Evolutionary conservation across 2,888 invertebrate genomes (phyloP), one percentile per base, ranked within the genome.

Genomic region (Teinopalpus imperialis): DNA sequence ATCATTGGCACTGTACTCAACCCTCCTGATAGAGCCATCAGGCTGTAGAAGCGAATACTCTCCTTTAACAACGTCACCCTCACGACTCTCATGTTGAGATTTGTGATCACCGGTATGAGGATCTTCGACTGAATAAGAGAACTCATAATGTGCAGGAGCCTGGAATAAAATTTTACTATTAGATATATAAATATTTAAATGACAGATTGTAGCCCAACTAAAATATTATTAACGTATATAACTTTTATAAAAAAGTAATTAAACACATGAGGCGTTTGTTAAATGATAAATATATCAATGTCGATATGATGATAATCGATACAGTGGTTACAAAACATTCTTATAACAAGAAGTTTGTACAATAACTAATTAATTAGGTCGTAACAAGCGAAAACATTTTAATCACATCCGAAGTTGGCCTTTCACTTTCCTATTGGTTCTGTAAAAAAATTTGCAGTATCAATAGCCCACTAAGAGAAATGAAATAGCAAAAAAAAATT

Each of bases 71-170:
- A 85, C 76, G 24, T 82, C 86, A n/a, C 86, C 87, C n/a, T 88
- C 81, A 27, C 87, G 75, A 53, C 61, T 66, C 63, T 88, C 87
- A 53, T 76, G 85, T 52, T 87, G 86, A 3, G 85, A 83, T 66
- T 88, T 88, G 68, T 89, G 86, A 67, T 91, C 91, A 1, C 91
- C 91, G 46, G 91, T 91, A 61, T 90, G 86, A 12, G 89, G 86
- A 59, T 91, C 91, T 43, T 86, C 80, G 23, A 91, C 91, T 50
- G 90, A 90, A 69, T 91, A 91, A 29, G 89, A 90, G 72, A 89
- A 90, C 57, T 89, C 89, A 67, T 91, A 91, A 58, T 89, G 89
- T 1, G 90, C 89, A 34, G 90, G 90, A 46, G 86, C 81, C 88
- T 88, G 51, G 0, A 49, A 56, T 14, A 9, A 21, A 18, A 9